Percentiles rank a stretch among this genome's conserved stretches.
Evolutionary conservation across 2,888 invertebrate genomes (phyloP).

Genomic region (Unio pictorum): DNA sequence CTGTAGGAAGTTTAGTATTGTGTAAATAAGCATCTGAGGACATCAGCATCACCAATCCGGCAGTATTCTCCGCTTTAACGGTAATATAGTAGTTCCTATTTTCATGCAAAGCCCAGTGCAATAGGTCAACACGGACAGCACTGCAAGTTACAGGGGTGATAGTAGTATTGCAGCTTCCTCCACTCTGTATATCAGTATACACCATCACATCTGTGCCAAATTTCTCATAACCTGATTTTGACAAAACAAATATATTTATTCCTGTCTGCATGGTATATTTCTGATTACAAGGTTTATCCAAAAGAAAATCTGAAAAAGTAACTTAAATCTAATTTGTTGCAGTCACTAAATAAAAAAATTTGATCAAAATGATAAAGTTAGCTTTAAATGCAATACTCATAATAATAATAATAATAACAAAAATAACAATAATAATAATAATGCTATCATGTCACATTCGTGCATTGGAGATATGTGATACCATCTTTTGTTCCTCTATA

Average conservation of each 20-base stretch:
- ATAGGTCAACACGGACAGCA: slow-evolving; percentile 12
- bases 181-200: slow-evolving; percentile 8
- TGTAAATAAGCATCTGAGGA: slow-evolving; percentile 31
- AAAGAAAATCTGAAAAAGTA: too few species aligned
- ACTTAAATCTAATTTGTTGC: too few species aligned
- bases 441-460: too few species aligned
- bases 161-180: slow-evolving; percentile 15
- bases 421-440: too few species aligned
- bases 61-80: slow-evolving; percentile 34
- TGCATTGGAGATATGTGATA: too few species aligned
- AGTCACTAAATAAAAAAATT: too few species aligned
- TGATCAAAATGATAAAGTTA: too few species aligned
- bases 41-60: slow-evolving; percentile 18
- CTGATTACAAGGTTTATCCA: too few species aligned
- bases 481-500: too few species aligned
- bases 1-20: slow-evolving; percentile 25
- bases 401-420: too few species aligned
- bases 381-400: too few species aligned
- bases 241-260: background rate
- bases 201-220: slow-evolving; percentile 6
- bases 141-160: slow-evolving; percentile 16
- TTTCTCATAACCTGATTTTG: slow-evolving; percentile 6
- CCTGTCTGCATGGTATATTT: background rate
- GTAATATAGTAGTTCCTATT: slow-evolving; percentile 32
- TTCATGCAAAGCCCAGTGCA: slow-evolving; percentile 33